phyloP scores from a whole-genome alignment of 2,797 vertebrate genomes.

The Sebastes hubbsi region DNA sequence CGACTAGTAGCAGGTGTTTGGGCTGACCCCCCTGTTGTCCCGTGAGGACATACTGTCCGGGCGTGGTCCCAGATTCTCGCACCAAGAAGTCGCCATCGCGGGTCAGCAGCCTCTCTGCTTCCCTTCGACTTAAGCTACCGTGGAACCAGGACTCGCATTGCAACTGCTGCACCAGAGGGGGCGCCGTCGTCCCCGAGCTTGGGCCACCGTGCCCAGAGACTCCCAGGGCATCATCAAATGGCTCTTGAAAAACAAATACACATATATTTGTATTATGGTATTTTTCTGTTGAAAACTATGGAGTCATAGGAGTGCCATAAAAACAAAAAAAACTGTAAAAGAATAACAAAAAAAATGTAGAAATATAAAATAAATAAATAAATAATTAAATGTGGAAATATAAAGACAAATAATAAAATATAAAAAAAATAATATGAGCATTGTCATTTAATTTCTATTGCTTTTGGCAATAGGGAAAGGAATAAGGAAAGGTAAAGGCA shows the following conservation, averaged over 20 bases:
- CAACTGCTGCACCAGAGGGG: slow-evolving; percentile 93
- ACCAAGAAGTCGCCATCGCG: slow-evolving; percentile 96
- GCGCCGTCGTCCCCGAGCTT: slow-evolving; percentile 69
- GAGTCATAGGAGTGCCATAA: too few relatives aligned
- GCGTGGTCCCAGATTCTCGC: slow-evolving; percentile 94
- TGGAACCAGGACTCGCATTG: slow-evolving; percentile 95
- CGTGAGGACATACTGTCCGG: slow-evolving; percentile 95
- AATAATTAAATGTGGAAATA: too few relatives aligned
- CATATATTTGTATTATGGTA: neutral
- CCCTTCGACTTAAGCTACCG: slow-evolving; percentile 90
- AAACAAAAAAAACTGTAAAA: too few relatives aligned
- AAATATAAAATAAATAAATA: too few relatives aligned
- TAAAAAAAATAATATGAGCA: too few relatives aligned
- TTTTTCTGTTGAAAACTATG: neutral
- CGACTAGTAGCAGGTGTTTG: slow-evolving; percentile 95
- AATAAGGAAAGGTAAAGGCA: too few relatives aligned
- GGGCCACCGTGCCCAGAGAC: slow-evolving; percentile 73
- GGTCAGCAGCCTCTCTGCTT: slow-evolving; percentile 91
- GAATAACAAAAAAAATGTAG: too few relatives aligned
- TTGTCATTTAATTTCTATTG: too few relatives aligned
- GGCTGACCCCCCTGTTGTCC: slow-evolving; percentile 94
- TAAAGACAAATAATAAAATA: too few relatives aligned
- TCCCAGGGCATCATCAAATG: slow-evolving; percentile 93
- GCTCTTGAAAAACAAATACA: slow-evolving; percentile 80
- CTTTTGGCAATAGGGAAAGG: too few relatives aligned